These are phyloP conservation scores for Caenorhabditis briggsae DNA, from an alignment of 1,140 invertebrate genomes.

Conservation along the genomic window DNA sequence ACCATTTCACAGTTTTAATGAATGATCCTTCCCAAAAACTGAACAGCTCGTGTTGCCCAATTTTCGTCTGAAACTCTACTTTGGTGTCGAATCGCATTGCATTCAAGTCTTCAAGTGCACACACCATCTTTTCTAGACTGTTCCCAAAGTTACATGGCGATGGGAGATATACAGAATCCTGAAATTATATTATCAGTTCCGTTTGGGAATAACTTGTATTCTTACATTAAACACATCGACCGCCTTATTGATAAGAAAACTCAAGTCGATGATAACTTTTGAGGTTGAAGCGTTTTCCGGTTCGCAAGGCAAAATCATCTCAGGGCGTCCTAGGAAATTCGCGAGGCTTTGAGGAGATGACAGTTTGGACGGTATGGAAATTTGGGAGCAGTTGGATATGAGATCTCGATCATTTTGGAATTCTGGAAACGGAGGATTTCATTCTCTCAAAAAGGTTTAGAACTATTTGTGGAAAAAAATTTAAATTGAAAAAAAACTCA, in stretches of 20 bases:
- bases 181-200: background rate
- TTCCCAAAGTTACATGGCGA: background rate
- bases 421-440: background rate
- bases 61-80: background rate
- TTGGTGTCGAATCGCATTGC: background rate
- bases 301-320: background rate
- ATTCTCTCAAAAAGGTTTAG: too few species aligned
- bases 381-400: background rate
- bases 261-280: background rate
- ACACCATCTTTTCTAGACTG: background rate
- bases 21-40: slow-evolving; percentile 1
- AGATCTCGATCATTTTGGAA: background rate
- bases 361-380: background rate
- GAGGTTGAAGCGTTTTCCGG: background rate
- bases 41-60: background rate
- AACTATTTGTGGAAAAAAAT: too few species aligned
- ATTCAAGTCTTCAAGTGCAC: background rate
- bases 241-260: slow-evolving; percentile 1
- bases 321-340: background rate
- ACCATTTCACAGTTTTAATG: background rate
- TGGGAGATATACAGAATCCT: background rate
- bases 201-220: background rate
- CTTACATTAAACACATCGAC: background rate
- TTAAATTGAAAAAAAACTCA: background rate
- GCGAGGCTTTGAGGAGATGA: background rate